Base-by-base conservation (phyloP, 35 echinoderm and acorn worm genomes). In the Ophiothrix spiculata region DNA sequence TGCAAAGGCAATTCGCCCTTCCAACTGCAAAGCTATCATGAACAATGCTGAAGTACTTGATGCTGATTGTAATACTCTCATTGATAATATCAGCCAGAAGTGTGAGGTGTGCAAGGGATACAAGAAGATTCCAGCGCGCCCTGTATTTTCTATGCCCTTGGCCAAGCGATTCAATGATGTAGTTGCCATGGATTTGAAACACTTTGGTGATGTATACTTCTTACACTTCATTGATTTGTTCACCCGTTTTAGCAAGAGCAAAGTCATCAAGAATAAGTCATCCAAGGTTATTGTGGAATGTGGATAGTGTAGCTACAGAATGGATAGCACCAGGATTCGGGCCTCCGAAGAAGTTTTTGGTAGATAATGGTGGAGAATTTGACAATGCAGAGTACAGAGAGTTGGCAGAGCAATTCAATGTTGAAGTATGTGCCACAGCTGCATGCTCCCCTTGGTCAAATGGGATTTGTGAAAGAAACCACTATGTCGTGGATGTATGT, bases 101-200 rank as follows among this genome's bases (percentile, higher is more conserved):
- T 89, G 87, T 89, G 87, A 89, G 37, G 79, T 89, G 33, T 89
- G 80, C 56, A 89, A 39, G 56, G 75, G 80, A 37, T 89, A 12
- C 31, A 84, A 90, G 88, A 90, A 84, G 63, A 90, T 81, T 2
- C 88, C 80, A 2, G 54, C 80, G 12, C 4, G 64, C 28, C 88
- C 88, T 76, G 88, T 75, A 41, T 78, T 89, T 11, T 40, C 35
- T 36, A 14, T 90, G 38, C 88, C 87, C 25, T 17, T 90, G 37
- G 88, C 88, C 29, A 90, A 13, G 34, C 38, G 17, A 34, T 78
- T 78, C 13, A 60, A 39, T 36, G 79, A 81, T 81, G 79, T 81
- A 6, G 79, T 46, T 4, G 79, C 79, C 36, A 46, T 81, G 79
- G 79, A 81, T 46, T 12, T 81, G 37, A 81, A 81, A 40, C 46